Base-by-base conservation (phyloP, 2,888 invertebrate genomes). In the Xestobium rufovillosum region DNA sequence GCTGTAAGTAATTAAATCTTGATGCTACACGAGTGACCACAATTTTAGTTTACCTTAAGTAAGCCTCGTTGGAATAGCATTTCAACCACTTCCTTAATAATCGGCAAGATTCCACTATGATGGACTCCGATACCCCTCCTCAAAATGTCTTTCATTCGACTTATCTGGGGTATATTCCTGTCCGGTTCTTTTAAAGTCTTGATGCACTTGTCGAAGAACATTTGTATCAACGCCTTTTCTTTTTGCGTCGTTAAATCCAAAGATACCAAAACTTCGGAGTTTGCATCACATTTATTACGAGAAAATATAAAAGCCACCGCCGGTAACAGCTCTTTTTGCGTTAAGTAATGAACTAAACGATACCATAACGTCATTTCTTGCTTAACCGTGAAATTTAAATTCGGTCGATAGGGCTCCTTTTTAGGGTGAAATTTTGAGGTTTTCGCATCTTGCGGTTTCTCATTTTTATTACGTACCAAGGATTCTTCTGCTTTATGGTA, bases 21-120 rank as follows among this genome's bases (percentile, higher is more conserved):
- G n/a, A n/a, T n/a, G n/a, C n/a, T n/a, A n/a, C n/a, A 19, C 23
- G n/a, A 19, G n/a, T 19, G 23, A 19, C 23, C 6, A 19, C 6
- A 19, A 19, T 19, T 19, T 19, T n/a, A 19, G 14, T 12, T 44
- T 48, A 60, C 64, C 52, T 56, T 96, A 23, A 98, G 92, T 43
- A 86, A 76, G 3, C 96, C 94, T 47, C 78, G 76, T 59, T 94
- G 90, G 60, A 99, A 99, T 9, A 97, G 70, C 77, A 97, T 84
- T 67, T 99, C 98, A 0, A 98, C 96, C 34, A 97, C 91, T 73
- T 99, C 98, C 60, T 97, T 98, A n/a, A 99, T 74, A 51, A 99
- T 85, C 0, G 98, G 98, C 41, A 99, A 67, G 49, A 98, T 92
- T 8, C 98, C 98, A 62, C 95, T 95, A 66, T 98, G 98, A 67